phyloP scores from a whole-genome alignment of 2,113 vertebrate genomes.

The Sylvilagus bachmani region DNA sequence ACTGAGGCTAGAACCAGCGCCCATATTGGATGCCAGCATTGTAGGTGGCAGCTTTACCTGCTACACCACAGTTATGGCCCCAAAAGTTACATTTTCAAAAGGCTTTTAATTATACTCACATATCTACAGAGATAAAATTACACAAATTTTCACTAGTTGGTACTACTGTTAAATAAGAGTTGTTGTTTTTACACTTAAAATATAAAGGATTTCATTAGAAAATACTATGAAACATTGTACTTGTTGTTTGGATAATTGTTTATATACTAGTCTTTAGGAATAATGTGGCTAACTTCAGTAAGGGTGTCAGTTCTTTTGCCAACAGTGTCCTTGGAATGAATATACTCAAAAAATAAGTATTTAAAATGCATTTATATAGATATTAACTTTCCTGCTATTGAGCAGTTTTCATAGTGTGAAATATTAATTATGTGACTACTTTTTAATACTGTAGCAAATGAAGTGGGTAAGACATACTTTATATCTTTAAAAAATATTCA shows the following conservation, averaged over 20 bases:
- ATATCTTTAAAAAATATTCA: slow-evolving; percentile 29
- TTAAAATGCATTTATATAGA: slow-evolving; percentile 32
- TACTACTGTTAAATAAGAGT: background rate
- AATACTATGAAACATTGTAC: background rate
- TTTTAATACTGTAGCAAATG: background rate
- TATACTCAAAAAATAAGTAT: slow-evolving; percentile 24
- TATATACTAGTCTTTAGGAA: background rate
- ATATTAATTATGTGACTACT: background rate
- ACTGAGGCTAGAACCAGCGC: too few relatives aligned
- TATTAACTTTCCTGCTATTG: slow-evolving; percentile 14
- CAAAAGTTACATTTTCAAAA: slow-evolving; percentile 36
- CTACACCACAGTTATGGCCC: too few relatives aligned
- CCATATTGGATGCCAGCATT: too few relatives aligned
- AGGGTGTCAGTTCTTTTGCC: background rate
- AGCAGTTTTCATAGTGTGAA: background rate
- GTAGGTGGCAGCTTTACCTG: too few relatives aligned
- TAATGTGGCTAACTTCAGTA: background rate
- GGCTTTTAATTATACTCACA: background rate
- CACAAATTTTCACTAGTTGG: background rate
- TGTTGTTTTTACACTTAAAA: slow-evolving; percentile 41
- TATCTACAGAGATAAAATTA: background rate
- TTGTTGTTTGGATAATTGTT: background rate
- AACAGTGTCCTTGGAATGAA: slow-evolving; percentile 51
- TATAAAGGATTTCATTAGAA: background rate
- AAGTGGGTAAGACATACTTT: background rate